Evolutionary conservation across 2,888 invertebrate species (phyloP), one percentile per base, ranked within the genome.

Genomic region (Spilosoma lubricipeda): DNA sequence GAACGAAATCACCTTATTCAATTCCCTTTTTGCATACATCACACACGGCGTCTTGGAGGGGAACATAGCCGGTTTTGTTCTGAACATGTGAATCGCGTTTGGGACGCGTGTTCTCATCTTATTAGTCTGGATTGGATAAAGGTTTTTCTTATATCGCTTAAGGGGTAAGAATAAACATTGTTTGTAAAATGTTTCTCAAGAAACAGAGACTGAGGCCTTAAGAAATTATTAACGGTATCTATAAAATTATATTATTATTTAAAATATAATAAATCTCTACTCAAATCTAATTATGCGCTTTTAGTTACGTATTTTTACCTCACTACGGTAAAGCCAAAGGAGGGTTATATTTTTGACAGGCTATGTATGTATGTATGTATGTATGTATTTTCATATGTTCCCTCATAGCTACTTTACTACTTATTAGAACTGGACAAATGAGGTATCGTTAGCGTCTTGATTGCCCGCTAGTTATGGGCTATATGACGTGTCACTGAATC

Each of bases 1-100:
- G 92, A 93, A 93, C 94, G 90, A 95, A 95, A 95, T 95, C 95
- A 95, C 95, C 95, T 95, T 95, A 95, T 95, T 95, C 95, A 95
- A 95, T 95, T 95, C 95, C 94, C 94, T 95, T 93, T 95, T 95
- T 95, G 95, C 95, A 95, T 95, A 95, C 94, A 95, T 95, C 95
- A 93, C 94, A 93, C 90, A 92, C 93, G 91, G 89, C 88, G 92
- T 91, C 90, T 91, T 90, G 87, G 86, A 91, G 93, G 94, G 93
- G 91, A 92, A 91, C 90, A 90, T 88, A 85, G 89, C 81, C 84
- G 89, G 93, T 92, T 93, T 94, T 94, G 93, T 94, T 30, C 93
- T 93, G 93, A 93, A 95, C 95, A 95, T 90, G 94, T 90, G 95
- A 95, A 95, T 91, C 92, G 93, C 94, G 94, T 95, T 95, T 94